These are phyloP conservation scores for Euproctis similis DNA, from an alignment of 2,888 invertebrate genomes.

Conservation along the genomic window DNA sequence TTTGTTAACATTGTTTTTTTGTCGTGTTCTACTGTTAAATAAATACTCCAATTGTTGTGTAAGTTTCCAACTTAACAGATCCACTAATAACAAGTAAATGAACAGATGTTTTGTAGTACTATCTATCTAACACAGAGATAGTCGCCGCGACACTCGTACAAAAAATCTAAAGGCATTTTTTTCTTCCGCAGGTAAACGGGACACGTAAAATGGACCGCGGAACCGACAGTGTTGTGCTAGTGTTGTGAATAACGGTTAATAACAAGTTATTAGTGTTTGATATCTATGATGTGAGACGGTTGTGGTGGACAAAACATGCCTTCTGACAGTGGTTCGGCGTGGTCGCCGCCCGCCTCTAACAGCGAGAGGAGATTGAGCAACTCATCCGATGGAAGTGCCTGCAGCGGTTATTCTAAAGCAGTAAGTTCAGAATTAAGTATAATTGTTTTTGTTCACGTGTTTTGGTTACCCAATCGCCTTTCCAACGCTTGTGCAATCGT, in stretches of 20 bases:
- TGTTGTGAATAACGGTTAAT: constrained; percentile 42
- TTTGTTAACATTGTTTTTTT: constrained; percentile 48
- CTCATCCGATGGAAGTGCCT: constrained; percentile 69
- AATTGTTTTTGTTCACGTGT: constrained; percentile 9
- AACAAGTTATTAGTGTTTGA: constrained; percentile 29
- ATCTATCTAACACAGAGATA: constrained; percentile 14
- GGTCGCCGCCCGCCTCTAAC: constrained; percentile 67
- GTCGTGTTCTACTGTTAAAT: constrained; percentile 11
- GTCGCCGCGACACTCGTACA: constrained; percentile 2
- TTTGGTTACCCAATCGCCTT: constrained; percentile 12
- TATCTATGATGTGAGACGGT: constrained; percentile 59
- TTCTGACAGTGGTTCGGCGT: constrained; percentile 67
- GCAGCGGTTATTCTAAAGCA: constrained; percentile 70
- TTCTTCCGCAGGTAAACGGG: constrained; percentile 50
- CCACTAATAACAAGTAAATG: background rate
- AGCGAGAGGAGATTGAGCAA: constrained; percentile 69
- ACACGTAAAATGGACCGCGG: constrained; percentile 48
- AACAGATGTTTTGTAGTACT: constrained; percentile 13
- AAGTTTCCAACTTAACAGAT: constrained; percentile 9
- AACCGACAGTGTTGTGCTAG: constrained; percentile 53
- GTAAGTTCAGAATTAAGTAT: constrained; percentile 40
- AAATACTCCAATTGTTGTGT: constrained; percentile 20
- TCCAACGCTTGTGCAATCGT: constrained; percentile 13
- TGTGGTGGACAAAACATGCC: constrained; percentile 57
- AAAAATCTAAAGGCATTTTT: constrained; percentile 20